Evolutionary conservation across 2,888 invertebrate genomes (phyloP), one percentile per base, ranked within the genome.

Genomic region (Griposia aprilina): DNA sequence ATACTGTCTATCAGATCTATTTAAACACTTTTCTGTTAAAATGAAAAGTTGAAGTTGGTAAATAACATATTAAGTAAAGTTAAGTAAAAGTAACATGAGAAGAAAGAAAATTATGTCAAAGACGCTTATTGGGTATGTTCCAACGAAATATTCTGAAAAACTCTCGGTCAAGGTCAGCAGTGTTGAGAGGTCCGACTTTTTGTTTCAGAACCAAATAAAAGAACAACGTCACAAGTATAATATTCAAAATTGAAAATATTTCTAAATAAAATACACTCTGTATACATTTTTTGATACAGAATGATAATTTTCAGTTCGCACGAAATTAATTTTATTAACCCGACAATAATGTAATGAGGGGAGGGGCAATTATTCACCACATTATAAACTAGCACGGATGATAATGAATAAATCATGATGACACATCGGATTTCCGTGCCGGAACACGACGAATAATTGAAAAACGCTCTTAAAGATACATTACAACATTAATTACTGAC

Each of bases 351-450:
- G 50, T 75, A 73, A 72, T 66, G 72, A 78, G 67, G n/a, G 1
- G 70, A n/a, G n/a, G n/a, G n/a, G n/a, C n/a, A n/a, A n/a, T n/a
- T 74, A 66, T 80, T 74, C 72, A 52, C 63, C 67, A 62, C 70
- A 83, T 67, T 80, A 86, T 62, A 76, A 74, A 74, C 76, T 76
- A 74, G 76, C 70, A 71, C 84, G 87, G 87, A 86, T 74, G 84
- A 36, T 15, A 74, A 69, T 86, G 7, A 87, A 86, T 85, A 72
- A 80, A 83, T 65, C 36, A 80, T 30, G 59, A 71, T 66, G 72
- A 69, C 80, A 72, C 55, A 83, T 74, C 84, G 87, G 84, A 85
- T 55, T 48, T 85, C 84, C 84, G 80, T 1, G 30, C 87, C 80
- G 87, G 84, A 86, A 84, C 30, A 55, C 52, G 15, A n/a, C 48